phyloP scores from a whole-genome alignment of 2,888 invertebrate genomes.

The Nematopogon swammerdamellus region DNA sequence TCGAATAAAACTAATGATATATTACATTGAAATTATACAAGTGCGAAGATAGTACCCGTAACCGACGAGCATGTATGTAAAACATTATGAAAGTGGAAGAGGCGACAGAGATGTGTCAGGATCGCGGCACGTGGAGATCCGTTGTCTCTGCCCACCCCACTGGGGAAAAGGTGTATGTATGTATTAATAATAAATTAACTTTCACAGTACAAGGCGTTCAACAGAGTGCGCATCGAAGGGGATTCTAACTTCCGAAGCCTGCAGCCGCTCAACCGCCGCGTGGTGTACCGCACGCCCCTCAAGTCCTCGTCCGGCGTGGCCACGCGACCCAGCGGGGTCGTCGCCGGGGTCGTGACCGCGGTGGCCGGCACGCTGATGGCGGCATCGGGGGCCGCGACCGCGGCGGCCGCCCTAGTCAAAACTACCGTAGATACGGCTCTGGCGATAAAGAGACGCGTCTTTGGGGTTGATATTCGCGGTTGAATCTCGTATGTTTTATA shows the following conservation, averaged over 20 bases:
- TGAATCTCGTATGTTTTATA: no score
- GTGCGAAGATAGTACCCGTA: no score
- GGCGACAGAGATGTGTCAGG: no score
- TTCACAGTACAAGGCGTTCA: constrained; percentile 33
- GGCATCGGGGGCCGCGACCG: not conserved
- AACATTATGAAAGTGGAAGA: no score
- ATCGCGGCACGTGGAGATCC: no score
- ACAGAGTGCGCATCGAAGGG: constrained; percentile 24
- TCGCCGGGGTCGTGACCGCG: constrained; percentile 15
- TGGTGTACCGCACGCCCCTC: constrained; percentile 25
- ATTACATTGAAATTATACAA: no score
- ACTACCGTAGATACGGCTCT: not conserved
- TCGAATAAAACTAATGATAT: no score
- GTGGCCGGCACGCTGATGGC: not conserved
- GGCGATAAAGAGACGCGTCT: not conserved
- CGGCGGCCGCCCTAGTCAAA: not conserved
- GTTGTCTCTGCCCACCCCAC: no score
- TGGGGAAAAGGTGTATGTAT: no score
- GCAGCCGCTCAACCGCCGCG: constrained; percentile 25
- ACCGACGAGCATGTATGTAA: no score
- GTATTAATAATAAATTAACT: no score
- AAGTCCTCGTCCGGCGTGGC: constrained; percentile 22
- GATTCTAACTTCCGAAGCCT: constrained; percentile 35
- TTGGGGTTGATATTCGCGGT: not conserved
- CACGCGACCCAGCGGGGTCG: constrained; percentile 19